Evolutionary conservation across 2,797 vertebrate species (phyloP).

Genomic region (Cichlasoma orientale): DNA sequence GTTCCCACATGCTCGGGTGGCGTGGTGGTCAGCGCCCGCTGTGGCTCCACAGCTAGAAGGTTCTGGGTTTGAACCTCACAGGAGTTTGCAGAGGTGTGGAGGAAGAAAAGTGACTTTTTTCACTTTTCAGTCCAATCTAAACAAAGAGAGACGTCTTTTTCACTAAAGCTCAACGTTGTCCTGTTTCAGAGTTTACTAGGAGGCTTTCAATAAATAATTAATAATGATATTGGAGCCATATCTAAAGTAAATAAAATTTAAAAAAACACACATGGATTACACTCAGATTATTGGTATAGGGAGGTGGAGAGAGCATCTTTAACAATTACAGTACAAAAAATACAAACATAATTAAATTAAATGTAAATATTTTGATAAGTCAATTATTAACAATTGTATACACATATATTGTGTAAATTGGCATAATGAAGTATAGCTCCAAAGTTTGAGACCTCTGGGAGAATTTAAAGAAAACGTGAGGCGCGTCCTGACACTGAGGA

Average conservation of each 20-base stretch:
- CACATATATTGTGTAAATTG: too few relatives aligned
- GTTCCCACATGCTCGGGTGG: background rate
- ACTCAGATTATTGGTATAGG: background rate
- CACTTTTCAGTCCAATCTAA: background rate
- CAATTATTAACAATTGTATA: too few relatives aligned
- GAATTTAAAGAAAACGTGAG: too few relatives aligned
- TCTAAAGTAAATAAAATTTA: accelerated
- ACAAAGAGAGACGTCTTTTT: background rate
- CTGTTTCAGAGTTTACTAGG: accelerated
- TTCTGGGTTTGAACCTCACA: background rate
- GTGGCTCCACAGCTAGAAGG: background rate
- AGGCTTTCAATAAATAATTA: too few relatives aligned
- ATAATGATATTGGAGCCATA: background rate
- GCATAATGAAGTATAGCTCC: too few relatives aligned
- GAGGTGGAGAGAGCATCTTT: background rate
- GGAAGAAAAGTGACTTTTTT: too few relatives aligned
- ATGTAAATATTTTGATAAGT: too few relatives aligned
- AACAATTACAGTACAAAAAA: too few relatives aligned
- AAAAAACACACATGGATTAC: background rate
- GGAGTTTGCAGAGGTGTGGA: background rate
- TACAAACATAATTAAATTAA: too few relatives aligned
- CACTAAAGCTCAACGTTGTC: too few relatives aligned
- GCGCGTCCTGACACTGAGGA: too few relatives aligned
- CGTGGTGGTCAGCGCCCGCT: background rate
- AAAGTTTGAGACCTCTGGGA: too few relatives aligned